Evolutionary conservation across 2,888 invertebrate species (phyloP).

Genomic region (Lydus trimaculatus): DNA sequence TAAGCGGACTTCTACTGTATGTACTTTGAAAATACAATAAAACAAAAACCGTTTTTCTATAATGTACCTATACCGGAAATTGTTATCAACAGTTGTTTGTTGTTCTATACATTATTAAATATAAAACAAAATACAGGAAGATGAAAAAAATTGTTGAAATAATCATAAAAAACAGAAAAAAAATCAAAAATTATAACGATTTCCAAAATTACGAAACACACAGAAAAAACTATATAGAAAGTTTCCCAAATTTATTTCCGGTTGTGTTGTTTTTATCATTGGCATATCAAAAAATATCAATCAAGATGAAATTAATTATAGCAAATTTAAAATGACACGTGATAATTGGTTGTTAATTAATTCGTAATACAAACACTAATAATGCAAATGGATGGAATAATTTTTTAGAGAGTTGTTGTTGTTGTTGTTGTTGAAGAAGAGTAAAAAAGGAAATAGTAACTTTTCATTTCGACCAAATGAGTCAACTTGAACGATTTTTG

Average conservation of each 20-base stretch:
- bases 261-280: background rate
- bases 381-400: no score
- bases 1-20: no score
- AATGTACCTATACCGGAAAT: conserved; percentile 1
- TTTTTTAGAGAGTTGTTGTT: background rate
- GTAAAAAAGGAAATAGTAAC: background rate
- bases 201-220: background rate
- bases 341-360: background rate
- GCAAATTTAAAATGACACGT: background rate
- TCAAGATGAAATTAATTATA: background rate
- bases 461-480: background rate
- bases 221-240: background rate
- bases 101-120: no score
- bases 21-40: background rate
- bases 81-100: background rate
- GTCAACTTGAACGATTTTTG: background rate
- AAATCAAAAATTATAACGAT: background rate
- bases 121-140: background rate
- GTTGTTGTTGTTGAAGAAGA: background rate
- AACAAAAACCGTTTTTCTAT: background rate
- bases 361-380: background rate
- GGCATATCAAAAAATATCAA: background rate
- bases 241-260: background rate
- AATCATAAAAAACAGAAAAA: background rate
- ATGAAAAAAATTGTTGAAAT: background rate